Evolutionary conservation across 2,797 vertebrate species (phyloP), one percentile per base, ranked within the genome.

Genomic region (Protosalanx chinensis): DNA sequence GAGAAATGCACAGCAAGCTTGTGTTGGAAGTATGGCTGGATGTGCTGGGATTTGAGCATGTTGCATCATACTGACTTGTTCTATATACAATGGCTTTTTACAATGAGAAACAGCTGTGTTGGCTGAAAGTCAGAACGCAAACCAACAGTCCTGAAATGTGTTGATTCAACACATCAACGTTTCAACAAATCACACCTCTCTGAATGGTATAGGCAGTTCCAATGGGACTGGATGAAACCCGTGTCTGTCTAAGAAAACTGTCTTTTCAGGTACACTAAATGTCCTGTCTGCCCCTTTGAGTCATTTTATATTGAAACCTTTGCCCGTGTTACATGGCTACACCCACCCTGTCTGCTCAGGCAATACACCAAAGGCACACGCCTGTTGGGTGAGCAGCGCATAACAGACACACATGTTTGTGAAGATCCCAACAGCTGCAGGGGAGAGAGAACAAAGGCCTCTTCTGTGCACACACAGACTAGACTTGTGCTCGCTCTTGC

Each of bases 401-500:
- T 49, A 29, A 69, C 75, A 67, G 72, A 81, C 77, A 79, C 80
- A 78, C 81, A 73, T 83, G 85, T 79, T 69, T 70, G 62, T 53
- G 74, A n/a, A 57, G 76, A 74, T 74, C 78, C 51, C 46, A 80
- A 84, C 88, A 90, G 89, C 88, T 90, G 88, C 76, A 76, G 58
- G 51, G 27, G 58, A 71, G 46, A 20, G 27, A 76, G 74, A 84
- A 89, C 83, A 91, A 89, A 72, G 72, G 62, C 71, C 76, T 80
- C 77, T 75, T 77, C 77, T 88, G 84, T 87, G 76, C 62, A 20
- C 37, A 49, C 4, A 0, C 66, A 82, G 81, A 85, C 84, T 79
- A 74, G 80, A 85, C 56, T 72, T 69, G 41, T 70, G 72, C 69
- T 78, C 68, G 65, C 69, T 75, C 32, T 60, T 63, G 61, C 62